phyloP scores from a whole-genome alignment of 2,797 vertebrate genomes.

The Hyperoplus lanceolatus region DNA sequence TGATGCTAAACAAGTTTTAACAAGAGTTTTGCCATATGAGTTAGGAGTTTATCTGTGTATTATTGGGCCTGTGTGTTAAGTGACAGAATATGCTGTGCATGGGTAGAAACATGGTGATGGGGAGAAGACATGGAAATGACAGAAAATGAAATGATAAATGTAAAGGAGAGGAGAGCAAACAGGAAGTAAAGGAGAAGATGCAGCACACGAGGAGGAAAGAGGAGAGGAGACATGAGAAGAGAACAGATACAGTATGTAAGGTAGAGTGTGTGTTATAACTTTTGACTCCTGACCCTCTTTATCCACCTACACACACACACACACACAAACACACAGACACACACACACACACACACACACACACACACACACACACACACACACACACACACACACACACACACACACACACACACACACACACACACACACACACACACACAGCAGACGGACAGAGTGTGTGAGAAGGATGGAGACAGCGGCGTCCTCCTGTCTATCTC shows the following conservation, averaged over 20 bases:
- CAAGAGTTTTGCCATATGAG: too few species aligned
- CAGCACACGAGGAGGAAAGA: neutral
- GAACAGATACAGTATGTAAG: conserved; percentile 24
- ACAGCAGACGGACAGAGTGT: conserved; percentile 50
- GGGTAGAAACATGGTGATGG: too few species aligned
- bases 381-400: neutral
- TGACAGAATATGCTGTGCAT: too few species aligned
- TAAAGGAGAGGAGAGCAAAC: neutral
- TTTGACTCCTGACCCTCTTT: conserved; percentile 45
- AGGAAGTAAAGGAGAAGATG: neutral
- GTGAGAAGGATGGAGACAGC: conserved; percentile 68
- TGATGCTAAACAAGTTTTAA: too few species aligned
- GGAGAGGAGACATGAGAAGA: neutral
- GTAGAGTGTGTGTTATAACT: conserved; percentile 36
- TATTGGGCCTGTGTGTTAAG: too few species aligned
- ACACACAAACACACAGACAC: conserved; percentile 6
- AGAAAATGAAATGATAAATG: neutral
- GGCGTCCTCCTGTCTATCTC: conserved; percentile 67
- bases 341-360: conserved; percentile 24
- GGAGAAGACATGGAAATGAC: neutral
- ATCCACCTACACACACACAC: conserved; percentile 18
- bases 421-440: conserved; percentile 27
- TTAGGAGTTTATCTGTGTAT: too few species aligned
- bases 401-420: conserved; percentile 4
- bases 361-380: neutral